A percentile compares a stretch with the other conserved stretches of the same genome.
Evolutionary conservation across 2,113 vertebrate species (phyloP).

Genomic region (Geococcyx californianus): DNA sequence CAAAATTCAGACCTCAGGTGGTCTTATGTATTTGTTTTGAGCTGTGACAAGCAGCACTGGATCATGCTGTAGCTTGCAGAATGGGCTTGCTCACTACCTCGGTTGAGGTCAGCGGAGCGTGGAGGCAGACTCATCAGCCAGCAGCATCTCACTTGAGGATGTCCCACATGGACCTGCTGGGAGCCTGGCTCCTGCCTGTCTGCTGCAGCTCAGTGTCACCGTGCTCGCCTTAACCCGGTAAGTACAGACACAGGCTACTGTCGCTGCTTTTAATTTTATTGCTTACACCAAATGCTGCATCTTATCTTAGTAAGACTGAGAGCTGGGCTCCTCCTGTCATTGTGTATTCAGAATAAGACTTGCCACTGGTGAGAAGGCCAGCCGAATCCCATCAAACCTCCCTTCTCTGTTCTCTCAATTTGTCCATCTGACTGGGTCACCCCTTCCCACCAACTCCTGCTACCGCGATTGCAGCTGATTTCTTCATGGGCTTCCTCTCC

Average conservation of each 20-base stretch:
- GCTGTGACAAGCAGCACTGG: neutral
- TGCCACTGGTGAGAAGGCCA: neutral
- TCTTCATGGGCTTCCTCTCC: neutral
- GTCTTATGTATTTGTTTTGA: accelerated
- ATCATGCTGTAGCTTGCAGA: neutral
- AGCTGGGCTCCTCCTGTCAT: neutral
- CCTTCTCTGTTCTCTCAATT: neutral
- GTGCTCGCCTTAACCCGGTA: neutral
- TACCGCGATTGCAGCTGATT: accelerated
- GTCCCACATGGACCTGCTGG: neutral
- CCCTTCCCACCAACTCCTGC: neutral
- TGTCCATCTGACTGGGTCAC: neutral
- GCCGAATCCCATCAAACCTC: neutral
- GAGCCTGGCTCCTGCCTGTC: neutral
- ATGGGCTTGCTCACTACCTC: accelerated
- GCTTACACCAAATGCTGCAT: neutral
- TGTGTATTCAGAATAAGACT: neutral
- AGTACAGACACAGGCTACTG: neutral
- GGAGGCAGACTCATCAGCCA: neutral
- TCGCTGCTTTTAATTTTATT: neutral
- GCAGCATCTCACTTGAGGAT: neutral
- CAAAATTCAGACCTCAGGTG: neutral
- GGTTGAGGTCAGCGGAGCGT: neutral
- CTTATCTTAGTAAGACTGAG: neutral
- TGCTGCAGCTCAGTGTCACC: neutral